A percentile compares a stretch with the other conserved stretches of the same genome.
Conservation (phyloP, 2,797 vertebrate genomes). For the Galaxias olidus region DNA sequence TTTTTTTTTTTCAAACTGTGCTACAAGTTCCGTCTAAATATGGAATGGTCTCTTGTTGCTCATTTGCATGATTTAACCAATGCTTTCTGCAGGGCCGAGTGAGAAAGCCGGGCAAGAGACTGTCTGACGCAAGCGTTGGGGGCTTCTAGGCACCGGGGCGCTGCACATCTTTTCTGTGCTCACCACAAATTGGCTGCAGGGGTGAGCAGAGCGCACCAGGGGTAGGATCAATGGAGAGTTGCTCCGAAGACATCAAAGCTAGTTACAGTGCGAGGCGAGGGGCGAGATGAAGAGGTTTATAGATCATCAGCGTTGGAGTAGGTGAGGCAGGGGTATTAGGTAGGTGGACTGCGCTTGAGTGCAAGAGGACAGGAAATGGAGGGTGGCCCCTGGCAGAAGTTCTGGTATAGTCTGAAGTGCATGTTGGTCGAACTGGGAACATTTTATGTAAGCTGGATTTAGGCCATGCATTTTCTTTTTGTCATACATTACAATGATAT, state of each 20-base stretch:
- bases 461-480: too few relatives aligned
- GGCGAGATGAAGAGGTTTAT: constrained; percentile 21
- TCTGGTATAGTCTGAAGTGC: too few relatives aligned
- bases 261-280: constrained; percentile 42
- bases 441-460: too few relatives aligned
- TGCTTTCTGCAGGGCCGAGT: background rate
- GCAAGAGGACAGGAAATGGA: background rate
- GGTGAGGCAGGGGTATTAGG: constrained; percentile 3
- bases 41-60: background rate
- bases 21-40: background rate
- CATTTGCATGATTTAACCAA: constrained; percentile 17
- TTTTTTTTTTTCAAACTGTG: too few relatives aligned
- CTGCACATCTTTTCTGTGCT: constrained; percentile 45
- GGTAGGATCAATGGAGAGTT: constrained; percentile 40
- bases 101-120: constrained; percentile 15
- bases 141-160: constrained; percentile 39
- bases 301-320: constrained; percentile 39
- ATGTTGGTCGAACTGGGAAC: too few relatives aligned
- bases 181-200: constrained; percentile 23
- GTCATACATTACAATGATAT: too few relatives aligned
- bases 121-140: constrained; percentile 13
- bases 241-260: constrained; percentile 58
- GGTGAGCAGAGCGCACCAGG: constrained; percentile 22
- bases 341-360: constrained; percentile 4
- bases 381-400: background rate